Percentiles rank a stretch among this genome's conserved stretches.
These are phyloP conservation scores for Acromyrmex echinatior DNA, from an alignment of 1,140 invertebrate genomes.

Conservation along the genomic window DNA sequence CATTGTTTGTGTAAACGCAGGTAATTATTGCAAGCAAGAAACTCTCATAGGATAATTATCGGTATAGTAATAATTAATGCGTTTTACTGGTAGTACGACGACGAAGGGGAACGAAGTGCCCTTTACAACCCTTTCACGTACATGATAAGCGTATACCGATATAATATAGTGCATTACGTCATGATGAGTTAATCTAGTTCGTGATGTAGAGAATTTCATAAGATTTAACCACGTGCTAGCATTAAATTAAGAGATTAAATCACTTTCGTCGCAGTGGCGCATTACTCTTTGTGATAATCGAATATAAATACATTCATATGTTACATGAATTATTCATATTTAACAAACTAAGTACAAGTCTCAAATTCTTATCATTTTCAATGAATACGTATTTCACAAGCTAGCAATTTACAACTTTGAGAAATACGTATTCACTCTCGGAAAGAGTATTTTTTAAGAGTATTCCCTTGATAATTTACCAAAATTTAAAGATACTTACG, in stretches of 20 bases:
- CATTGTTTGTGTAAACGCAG: slow-evolving; percentile 19
- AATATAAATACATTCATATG: neutral
- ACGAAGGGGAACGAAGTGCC: slow-evolving; percentile 41
- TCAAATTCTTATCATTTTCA: slow-evolving; percentile 13
- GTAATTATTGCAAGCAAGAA: slow-evolving; percentile 37
- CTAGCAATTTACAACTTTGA: neutral
- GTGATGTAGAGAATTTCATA: neutral
- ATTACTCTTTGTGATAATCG: neutral
- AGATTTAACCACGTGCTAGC: slow-evolving; percentile 16
- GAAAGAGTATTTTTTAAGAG: neutral
- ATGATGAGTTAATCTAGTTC: slow-evolving; percentile 3
- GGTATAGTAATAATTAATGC: slow-evolving; percentile 47
- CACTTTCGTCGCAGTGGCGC: slow-evolving; percentile 2
- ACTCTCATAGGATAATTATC: slow-evolving; percentile 42
- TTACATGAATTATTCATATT: neutral
- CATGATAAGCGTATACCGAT: slow-evolving; percentile 38
- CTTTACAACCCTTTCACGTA: slow-evolving; percentile 42
- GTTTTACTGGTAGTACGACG: neutral
- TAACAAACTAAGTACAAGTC: neutral
- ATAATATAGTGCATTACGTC: slow-evolving; percentile 26
- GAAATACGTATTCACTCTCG: neutral
- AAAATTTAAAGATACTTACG: neutral
- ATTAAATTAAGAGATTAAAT: slow-evolving; percentile 25
- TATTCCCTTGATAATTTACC: neutral
- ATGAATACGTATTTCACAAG: neutral